Base-by-base conservation (phyloP, 2,113 vertebrate genomes). In the Panthera uncia region DNA sequence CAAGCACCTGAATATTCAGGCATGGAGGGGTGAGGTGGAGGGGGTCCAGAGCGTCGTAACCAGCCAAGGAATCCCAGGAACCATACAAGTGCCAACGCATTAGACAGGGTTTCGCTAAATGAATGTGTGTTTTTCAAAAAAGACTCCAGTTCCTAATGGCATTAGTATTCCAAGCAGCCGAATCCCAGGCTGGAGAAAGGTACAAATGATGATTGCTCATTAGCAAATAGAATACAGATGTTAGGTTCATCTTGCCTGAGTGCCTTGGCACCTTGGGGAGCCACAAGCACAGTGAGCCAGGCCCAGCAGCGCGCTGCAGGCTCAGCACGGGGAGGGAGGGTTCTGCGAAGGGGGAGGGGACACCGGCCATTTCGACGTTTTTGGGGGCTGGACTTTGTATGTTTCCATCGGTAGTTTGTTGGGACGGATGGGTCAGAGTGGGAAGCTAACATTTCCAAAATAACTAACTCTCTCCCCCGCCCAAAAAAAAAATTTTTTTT, bases 171-270 rank as follows among this genome's bases (percentile, higher is more conserved):
- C 94, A 98, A 97, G 95, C 98, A 97, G 96, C 96, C 97, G 98
- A 98, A 97, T 99, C 98, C 89, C 98, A 98, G 98, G 97, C 98
- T 99, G 97, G 98, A 98, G 98, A 98, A 98, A 98, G 98, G 98
- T 98, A 98, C 98, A 99, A 98, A 98, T 98, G 96, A 98, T 98
- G 98, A 98, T 99, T 98, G 98, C 98, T 99, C 98, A 98, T 98
- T 99, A 99, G 98, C 98, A 98, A 98, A 98, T 98, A 98, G 98
- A 99, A 99, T 98, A 98, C 99, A 99, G 98, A 99, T 99, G 98
- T 99, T 99, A 96, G 92, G 89, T 98, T 99, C 98, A 97, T 98
- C 98, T 98, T 98, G 98, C 98, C 98, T 97, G 98, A 98, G 97
- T 98, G 97, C 98, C 94, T 98, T 93, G 92, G 98, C 98, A 98